Conservation (phyloP, 2,797 vertebrate genomes). For the Gadopsis bispinosus region DNA sequence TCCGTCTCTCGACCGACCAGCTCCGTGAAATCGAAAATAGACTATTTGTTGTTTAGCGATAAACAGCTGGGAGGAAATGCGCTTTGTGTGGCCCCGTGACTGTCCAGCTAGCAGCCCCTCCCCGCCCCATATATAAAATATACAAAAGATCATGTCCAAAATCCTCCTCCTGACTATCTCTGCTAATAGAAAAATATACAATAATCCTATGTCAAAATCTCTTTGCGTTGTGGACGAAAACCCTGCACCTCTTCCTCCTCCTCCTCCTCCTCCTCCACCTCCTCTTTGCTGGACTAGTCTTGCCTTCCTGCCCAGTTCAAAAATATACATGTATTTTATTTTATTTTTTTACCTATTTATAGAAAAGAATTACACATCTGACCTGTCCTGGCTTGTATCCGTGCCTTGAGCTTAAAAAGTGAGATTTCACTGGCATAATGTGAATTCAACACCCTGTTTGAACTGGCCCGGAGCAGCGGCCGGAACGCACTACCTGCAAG, state of each 20-base stretch:
- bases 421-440: constrained; percentile 74
- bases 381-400: constrained; percentile 74
- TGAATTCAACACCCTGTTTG: constrained; percentile 73
- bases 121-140: constrained; percentile 85
- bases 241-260: constrained; percentile 38
- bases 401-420: constrained; percentile 72
- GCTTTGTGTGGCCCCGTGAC: constrained; percentile 64
- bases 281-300: constrained; percentile 64
- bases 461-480: constrained; percentile 54
- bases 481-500: constrained; percentile 65
- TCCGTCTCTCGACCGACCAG: constrained; percentile 40
- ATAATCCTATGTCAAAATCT: constrained; percentile 86
- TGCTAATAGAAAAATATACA: constrained; percentile 90
- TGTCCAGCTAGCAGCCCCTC: constrained; percentile 67
- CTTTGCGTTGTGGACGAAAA: constrained; percentile 72
- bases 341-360: constrained; percentile 73
- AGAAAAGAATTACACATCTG: constrained; percentile 76
- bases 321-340: constrained; percentile 83
- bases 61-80: constrained; percentile 69
- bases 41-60: constrained; percentile 62
- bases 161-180: constrained; percentile 76
- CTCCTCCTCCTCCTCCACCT: constrained; percentile 13
- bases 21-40: constrained; percentile 72
- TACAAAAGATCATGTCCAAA: constrained; percentile 87
- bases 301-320: constrained; percentile 80